These are phyloP conservation scores for Odontocolon sp. DNA, from an alignment of 2,888 invertebrate species.

Conservation along the genomic window DNA sequence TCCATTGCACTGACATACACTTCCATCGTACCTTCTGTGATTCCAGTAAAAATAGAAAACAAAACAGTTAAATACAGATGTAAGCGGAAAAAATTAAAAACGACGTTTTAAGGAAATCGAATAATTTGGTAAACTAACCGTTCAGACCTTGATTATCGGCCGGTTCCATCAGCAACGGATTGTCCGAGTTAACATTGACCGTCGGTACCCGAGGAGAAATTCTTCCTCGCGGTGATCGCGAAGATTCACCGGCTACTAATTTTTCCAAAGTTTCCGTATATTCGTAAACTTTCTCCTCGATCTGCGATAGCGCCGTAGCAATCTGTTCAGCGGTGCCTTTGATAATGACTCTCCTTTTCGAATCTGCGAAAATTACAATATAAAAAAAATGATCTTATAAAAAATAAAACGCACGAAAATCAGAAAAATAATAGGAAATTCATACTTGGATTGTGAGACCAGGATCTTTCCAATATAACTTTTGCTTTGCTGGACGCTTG, in stretches of 20 bases:
- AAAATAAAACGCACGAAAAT: background rate
- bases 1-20: constrained; percentile 94
- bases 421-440: background rate
- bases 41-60: constrained; percentile 44
- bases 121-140: constrained; percentile 47
- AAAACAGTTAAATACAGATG: background rate
- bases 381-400: constrained; percentile 14
- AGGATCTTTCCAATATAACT: constrained; percentile 83
- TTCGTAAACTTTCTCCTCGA: constrained; percentile 86
- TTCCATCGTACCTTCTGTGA: constrained; percentile 87
- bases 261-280: constrained; percentile 62
- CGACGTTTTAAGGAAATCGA: background rate
- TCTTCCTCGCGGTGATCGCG: constrained; percentile 67
- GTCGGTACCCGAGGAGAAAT: constrained; percentile 60
- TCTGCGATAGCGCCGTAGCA: constrained; percentile 86
- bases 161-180: constrained; percentile 13
- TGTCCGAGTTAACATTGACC: constrained; percentile 42
- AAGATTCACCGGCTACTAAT: constrained; percentile 60
- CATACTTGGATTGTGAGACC: constrained; percentile 63
- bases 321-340: constrained; percentile 90
- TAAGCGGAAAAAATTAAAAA: background rate
- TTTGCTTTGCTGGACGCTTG: constrained; percentile 88
- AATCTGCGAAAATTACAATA: constrained; percentile 68
- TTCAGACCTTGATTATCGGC: constrained; percentile 15
- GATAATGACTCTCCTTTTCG: constrained; percentile 77